These are phyloP conservation scores for Dendropsophus ebraccatus DNA, from an alignment of 2,113 vertebrate genomes.

Conservation along the genomic window DNA sequence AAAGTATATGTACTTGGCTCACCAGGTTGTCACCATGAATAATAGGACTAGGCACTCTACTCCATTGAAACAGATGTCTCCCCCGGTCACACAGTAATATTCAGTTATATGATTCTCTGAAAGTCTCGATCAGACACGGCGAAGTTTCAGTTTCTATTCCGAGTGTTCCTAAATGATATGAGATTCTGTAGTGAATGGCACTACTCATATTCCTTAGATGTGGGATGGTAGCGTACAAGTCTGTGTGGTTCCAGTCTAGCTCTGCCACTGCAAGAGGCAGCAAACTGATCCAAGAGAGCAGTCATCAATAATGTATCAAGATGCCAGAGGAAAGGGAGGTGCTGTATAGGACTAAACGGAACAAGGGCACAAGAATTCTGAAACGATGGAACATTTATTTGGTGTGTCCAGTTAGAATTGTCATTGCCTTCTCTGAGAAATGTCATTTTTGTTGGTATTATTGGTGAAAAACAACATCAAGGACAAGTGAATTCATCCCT, in stretches of 20 bases:
- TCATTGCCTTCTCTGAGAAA: neutral
- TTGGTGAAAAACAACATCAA: conserved; percentile 2
- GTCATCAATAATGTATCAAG: conserved; percentile 57
- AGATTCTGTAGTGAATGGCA: neutral
- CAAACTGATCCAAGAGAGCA: conserved; percentile 38
- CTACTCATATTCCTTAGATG: neutral
- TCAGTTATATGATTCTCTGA: neutral
- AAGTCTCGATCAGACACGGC: neutral
- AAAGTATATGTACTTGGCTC: neutral
- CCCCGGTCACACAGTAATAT: neutral
- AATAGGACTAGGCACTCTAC: neutral
- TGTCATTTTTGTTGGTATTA: neutral
- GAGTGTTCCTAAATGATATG: neutral
- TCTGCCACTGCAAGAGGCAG: conserved; percentile 37
- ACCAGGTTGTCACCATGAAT: neutral
- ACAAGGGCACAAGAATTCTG: conserved; percentile 33
- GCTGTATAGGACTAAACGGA: neutral
- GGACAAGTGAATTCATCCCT: conserved; percentile 19
- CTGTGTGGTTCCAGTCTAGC: conserved; percentile 22
- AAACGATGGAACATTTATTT: conserved; percentile 1
- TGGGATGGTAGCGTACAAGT: conserved; percentile 27
- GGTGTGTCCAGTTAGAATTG: neutral
- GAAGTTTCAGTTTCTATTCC: conserved; percentile 3
- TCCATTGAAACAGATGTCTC: neutral
- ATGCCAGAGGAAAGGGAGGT: conserved; percentile 43